Percentiles rank a stretch among this genome's conserved stretches.
Conservation (phyloP, 2,888 invertebrate species). For the Mythimna loreyi region DNA sequence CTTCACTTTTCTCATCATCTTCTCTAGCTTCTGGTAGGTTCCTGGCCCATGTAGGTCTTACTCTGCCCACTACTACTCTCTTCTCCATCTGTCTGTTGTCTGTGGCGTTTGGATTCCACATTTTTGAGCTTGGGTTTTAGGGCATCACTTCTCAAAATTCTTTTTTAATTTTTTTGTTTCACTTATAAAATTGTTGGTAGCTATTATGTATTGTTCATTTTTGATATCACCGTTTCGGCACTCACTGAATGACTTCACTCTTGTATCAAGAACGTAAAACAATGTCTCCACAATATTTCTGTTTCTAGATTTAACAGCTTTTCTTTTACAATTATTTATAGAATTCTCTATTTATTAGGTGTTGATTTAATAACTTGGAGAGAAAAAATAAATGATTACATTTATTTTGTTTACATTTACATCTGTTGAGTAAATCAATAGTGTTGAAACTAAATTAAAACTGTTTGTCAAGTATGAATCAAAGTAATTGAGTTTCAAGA, state of each 20-base stretch:
- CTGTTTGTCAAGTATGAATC: slow-evolving; percentile 4
- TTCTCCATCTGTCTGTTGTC: slow-evolving; percentile 91
- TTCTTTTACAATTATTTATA: not conserved
- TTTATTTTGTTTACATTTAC: slow-evolving; percentile 5
- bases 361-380: not conserved
- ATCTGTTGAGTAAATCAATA: not conserved
- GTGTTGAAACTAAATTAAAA: slow-evolving; percentile 23
- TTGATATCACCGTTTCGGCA: slow-evolving; percentile 6
- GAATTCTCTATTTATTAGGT: not conserved
- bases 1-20: slow-evolving; percentile 84
- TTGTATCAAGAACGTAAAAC: not conserved
- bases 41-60: slow-evolving; percentile 90
- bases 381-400: not conserved
- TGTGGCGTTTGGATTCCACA: slow-evolving; percentile 88
- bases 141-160: slow-evolving; percentile 21
- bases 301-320: not conserved
- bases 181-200: not conserved
- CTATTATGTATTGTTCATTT: slow-evolving; percentile 26
- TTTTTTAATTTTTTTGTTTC: not conserved
- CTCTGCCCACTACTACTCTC: slow-evolving; percentile 91
- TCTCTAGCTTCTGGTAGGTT: slow-evolving; percentile 86
- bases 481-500: slow-evolving; percentile 27
- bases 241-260: slow-evolving; percentile 4
- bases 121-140: slow-evolving; percentile 61
- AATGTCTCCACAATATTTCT: slow-evolving; percentile 13